Evolutionary conservation across 2,113 vertebrate species (phyloP).

Genomic region (Promerops cafer): DNA sequence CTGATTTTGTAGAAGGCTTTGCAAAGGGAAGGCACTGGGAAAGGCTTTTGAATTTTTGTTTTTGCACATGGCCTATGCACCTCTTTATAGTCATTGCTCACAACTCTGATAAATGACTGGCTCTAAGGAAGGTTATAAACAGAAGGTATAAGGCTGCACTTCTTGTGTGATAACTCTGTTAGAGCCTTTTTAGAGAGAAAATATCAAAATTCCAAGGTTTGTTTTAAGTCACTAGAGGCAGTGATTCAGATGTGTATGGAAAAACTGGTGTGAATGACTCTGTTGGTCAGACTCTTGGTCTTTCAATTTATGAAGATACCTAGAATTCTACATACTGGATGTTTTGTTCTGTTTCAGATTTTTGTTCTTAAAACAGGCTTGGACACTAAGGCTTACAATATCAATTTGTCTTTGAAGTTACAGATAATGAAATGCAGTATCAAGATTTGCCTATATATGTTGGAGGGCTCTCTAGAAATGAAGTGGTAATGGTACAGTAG

Average conservation of each 20-base stretch:
- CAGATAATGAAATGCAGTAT: not conserved
- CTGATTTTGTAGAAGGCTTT: not conserved
- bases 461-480: not conserved
- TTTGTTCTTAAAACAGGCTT: not conserved
- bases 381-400: not conserved
- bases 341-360: not conserved
- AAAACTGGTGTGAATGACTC: not conserved
- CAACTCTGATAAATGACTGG: not conserved
- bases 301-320: not conserved
- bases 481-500: not conserved
- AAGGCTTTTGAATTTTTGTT: not conserved
- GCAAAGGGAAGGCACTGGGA: not conserved
- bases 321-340: not conserved
- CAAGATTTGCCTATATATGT: not conserved
- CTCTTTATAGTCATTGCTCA: not conserved
- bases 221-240: not conserved
- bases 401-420: not conserved
- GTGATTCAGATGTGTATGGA: not conserved
- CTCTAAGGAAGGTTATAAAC: not conserved
- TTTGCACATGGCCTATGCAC: rapidly evolving
- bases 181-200: not conserved
- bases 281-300: not conserved
- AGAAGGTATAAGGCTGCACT: not conserved
- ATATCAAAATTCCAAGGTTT: not conserved
- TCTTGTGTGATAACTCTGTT: not conserved